Evolutionary conservation across 1,140 invertebrate genomes (phyloP).

Genomic region (Drosophila rufa): DNA sequence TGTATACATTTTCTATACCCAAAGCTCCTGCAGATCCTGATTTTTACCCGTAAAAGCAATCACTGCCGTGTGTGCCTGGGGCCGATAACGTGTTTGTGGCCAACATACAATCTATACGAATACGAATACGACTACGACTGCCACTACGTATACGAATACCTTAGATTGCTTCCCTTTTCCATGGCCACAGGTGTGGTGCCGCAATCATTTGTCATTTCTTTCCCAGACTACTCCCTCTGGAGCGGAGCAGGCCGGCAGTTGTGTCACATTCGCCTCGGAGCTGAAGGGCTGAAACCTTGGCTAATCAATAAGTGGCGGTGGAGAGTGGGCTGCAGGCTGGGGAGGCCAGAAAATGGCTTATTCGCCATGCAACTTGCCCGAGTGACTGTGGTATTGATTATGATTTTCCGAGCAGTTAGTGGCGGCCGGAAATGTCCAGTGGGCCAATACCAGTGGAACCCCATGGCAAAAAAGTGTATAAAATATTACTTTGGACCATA

Average conservation of each 20-base stretch:
- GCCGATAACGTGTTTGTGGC: constrained; percentile 27
- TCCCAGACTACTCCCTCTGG: constrained; percentile 25
- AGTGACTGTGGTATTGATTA: constrained; percentile 25
- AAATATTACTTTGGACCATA: constrained; percentile 57
- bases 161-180: constrained; percentile 10
- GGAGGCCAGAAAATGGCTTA: not conserved
- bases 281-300: constrained; percentile 16
- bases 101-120: constrained; percentile 19
- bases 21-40: not conserved
- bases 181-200: constrained; percentile 38
- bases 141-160: constrained; percentile 4
- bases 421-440: constrained; percentile 16
- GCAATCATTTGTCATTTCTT: constrained; percentile 27
- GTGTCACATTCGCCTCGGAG: constrained; percentile 20
- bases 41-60: constrained; percentile 11
- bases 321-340: not conserved
- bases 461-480: constrained; percentile 31
- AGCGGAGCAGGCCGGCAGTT: constrained; percentile 14
- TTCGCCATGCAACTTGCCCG: constrained; percentile 33
- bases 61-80: constrained; percentile 13
- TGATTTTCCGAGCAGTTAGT: constrained; percentile 8
- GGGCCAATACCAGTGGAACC: constrained; percentile 34
- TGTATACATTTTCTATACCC: not conserved
- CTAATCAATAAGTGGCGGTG: constrained; percentile 45
- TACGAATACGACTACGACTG: not conserved